Evolutionary conservation across 2,888 invertebrate species (phyloP).

Genomic region (Hypselothyrea guttata): DNA sequence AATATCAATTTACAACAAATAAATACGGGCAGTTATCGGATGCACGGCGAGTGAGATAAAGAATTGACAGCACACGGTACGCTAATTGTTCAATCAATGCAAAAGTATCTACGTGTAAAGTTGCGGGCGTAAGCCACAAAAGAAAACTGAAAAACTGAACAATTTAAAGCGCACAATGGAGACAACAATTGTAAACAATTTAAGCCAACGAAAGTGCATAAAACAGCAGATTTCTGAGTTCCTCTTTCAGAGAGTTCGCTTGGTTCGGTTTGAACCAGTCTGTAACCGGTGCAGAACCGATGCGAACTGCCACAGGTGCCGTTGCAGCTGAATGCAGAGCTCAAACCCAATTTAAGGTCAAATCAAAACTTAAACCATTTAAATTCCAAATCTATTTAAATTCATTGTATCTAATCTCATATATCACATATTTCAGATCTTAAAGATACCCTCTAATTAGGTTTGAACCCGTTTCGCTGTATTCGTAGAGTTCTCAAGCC

Average conservation of each 20-base stretch:
- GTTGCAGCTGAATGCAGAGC: too few relatives aligned
- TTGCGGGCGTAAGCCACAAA: constrained; percentile 44
- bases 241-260: not conserved
- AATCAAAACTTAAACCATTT: constrained; percentile 39
- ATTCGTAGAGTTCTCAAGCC: too few relatives aligned
- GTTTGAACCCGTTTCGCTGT: constrained; percentile 16
- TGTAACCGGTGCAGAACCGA: constrained; percentile 30
- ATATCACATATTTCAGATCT: too few relatives aligned
- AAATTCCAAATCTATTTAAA: constrained; percentile 3
- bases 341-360: not conserved
- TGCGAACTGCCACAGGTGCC: constrained; percentile 16
- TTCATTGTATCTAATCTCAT: too few relatives aligned
- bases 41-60: constrained; percentile 37
- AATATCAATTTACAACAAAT: constrained; percentile 79
- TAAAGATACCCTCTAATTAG: too few relatives aligned
- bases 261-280: constrained; percentile 45
- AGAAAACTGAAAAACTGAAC: constrained; percentile 32
- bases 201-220: constrained; percentile 52
- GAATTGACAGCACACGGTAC: constrained; percentile 51
- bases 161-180: constrained; percentile 54
- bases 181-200: constrained; percentile 50
- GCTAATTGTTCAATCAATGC: constrained; percentile 75
- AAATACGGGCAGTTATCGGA: constrained; percentile 40
- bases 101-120: constrained; percentile 53
- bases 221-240: constrained; percentile 43